These are phyloP conservation scores for Babylonia areolata DNA, from an alignment of 1,140 invertebrate species.

Conservation along the genomic window DNA sequence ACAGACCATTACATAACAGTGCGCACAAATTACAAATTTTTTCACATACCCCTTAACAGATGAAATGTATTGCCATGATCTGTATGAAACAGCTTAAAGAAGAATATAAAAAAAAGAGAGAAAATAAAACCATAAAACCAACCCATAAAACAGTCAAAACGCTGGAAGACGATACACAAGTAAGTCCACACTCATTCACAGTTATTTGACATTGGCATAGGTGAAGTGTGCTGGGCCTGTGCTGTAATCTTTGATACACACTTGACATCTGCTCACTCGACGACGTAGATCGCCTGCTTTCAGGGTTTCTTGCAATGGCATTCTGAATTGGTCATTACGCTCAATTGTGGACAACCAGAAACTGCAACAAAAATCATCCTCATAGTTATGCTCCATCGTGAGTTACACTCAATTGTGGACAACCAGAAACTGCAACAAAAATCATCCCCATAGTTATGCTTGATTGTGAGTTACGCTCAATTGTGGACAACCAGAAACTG, in stretches of 20 bases:
- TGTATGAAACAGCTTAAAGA: background rate
- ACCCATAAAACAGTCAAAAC: background rate
- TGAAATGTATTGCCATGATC: background rate
- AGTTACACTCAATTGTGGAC: no score
- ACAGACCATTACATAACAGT: background rate
- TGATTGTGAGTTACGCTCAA: no score
- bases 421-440: no score
- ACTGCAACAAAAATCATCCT: constrained; percentile 83
- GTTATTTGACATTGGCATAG: background rate
- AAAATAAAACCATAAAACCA: no score
- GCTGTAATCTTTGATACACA: constrained; percentile 84
- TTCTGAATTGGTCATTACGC: constrained; percentile 84
- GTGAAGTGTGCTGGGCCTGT: constrained; percentile 40
- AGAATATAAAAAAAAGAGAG: background rate
- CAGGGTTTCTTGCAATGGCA: constrained; percentile 92
- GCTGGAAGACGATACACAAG: background rate
- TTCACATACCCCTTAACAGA: no score
- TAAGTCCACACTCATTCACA: background rate
- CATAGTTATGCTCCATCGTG: no score
- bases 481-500: no score
- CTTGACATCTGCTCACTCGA: constrained; percentile 94
- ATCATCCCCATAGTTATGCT: no score
- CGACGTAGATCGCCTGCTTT: constrained; percentile 91
- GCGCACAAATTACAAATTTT: background rate
- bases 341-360: constrained; percentile 99